Conservation (phyloP, 2,888 invertebrate genomes). For the Oasisia sp. region DNA sequence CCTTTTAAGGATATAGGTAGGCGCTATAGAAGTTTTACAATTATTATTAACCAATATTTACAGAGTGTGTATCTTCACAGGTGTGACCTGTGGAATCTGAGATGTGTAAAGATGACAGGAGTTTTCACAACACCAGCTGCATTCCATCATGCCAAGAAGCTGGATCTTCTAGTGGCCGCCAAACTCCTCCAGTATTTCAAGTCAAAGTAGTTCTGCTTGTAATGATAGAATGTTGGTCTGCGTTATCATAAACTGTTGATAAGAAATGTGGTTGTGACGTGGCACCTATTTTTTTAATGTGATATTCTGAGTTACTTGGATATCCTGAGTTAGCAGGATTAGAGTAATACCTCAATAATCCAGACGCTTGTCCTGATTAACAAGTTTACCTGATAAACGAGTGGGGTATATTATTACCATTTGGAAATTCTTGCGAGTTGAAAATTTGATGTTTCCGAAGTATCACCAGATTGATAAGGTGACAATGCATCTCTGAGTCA, state of each 20-base stretch:
- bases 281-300: not conserved
- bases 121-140: not conserved
- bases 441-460: too few species aligned
- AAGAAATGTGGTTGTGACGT: not conserved
- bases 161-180: not conserved
- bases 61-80: not conserved
- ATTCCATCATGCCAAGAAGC: not conserved
- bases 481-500: not conserved
- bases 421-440: too few species aligned
- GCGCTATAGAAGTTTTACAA: not conserved
- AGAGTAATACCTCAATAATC: not conserved
- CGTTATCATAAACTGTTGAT: not conserved
- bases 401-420: too few species aligned
- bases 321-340: not conserved
- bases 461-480: too few species aligned
- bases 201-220: not conserved
- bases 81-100: not conserved
- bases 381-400: too few species aligned
- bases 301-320: not conserved
- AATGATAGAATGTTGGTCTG: not conserved
- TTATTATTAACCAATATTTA: not conserved
- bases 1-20: too few species aligned
- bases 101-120: not conserved
- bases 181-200: not conserved
- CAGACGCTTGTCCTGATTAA: too few species aligned